Conservation (phyloP, 2,113 vertebrate genomes). For the Phalacrocorax carbo region DNA sequence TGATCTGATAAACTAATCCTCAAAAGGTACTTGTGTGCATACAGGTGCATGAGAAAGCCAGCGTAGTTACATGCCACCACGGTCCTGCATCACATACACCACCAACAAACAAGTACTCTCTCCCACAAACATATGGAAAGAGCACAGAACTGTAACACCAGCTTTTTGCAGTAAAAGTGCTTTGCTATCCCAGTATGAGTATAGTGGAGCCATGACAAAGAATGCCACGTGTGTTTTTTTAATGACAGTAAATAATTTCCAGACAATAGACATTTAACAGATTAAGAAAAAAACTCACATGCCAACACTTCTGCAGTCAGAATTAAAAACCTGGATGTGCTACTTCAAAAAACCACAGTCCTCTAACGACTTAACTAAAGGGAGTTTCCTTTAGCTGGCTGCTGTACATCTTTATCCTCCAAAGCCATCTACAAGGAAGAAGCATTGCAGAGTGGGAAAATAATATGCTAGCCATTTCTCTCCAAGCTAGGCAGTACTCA, state of each 20-base stretch:
- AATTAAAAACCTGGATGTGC: not conserved
- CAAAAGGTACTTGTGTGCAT: not conserved
- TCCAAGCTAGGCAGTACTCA: not conserved
- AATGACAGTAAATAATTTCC: not conserved
- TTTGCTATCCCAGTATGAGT: not conserved
- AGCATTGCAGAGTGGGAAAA: not conserved
- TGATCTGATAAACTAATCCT: not conserved
- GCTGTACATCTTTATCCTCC: not conserved
- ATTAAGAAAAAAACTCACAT: not conserved
- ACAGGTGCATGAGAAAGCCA: not conserved
- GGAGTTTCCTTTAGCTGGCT: not conserved
- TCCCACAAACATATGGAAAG: not conserved
- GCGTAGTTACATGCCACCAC: not conserved
- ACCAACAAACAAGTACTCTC: not conserved
- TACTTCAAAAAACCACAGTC: not conserved
- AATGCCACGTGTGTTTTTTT: not conserved
- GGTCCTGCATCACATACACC: not conserved
- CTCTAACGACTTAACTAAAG: not conserved
- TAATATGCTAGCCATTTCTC: not conserved
- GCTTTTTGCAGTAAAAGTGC: not conserved
- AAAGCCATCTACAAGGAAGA: not conserved
- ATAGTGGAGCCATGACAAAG: not conserved
- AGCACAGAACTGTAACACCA: not conserved
- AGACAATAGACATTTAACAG: not conserved
- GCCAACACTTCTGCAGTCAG: not conserved